Evolutionary conservation across 2,797 vertebrate species (phyloP).

Genomic region (Parambassis ranga): DNA sequence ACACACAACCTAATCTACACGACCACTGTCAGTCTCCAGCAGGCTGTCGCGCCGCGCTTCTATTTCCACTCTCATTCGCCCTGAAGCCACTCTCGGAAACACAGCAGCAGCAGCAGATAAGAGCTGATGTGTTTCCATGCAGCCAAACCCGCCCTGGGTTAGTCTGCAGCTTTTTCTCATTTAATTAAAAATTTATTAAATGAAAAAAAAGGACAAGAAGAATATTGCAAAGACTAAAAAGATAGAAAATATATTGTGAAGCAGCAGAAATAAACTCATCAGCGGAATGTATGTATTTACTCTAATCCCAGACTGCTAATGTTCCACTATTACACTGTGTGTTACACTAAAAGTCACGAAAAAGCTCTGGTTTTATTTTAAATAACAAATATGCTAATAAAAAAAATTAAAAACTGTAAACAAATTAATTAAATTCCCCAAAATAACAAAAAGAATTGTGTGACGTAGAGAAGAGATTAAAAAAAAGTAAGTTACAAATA

Average conservation of each 20-base stretch:
- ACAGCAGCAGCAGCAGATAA: slow-evolving; percentile 45
- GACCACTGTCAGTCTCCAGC: neutral
- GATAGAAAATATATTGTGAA: slow-evolving; percentile 4
- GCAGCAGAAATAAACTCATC: no score
- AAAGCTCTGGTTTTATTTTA: no score
- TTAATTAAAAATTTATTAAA: neutral
- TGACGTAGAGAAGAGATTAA: no score
- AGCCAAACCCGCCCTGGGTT: slow-evolving; percentile 23
- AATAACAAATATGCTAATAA: no score
- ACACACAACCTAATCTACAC: neutral
- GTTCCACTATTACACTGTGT: no score
- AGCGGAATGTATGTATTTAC: no score
- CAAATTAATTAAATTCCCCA: no score
- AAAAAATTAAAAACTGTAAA: no score
- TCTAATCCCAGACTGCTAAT: no score
- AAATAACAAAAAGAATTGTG: no score
- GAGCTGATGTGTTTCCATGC: neutral
- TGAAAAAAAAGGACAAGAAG: neutral
- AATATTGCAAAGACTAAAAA: neutral
- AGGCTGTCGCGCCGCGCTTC: slow-evolving; percentile 17
- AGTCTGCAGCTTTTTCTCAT: neutral
- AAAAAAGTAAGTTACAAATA: no score
- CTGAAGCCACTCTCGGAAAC: slow-evolving; percentile 35
- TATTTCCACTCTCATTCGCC: slow-evolving; percentile 24
- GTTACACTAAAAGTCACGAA: no score